These are phyloP conservation scores for Ariopsis seemanni DNA, from an alignment of 2,113 vertebrate species.

Conservation along the genomic window DNA sequence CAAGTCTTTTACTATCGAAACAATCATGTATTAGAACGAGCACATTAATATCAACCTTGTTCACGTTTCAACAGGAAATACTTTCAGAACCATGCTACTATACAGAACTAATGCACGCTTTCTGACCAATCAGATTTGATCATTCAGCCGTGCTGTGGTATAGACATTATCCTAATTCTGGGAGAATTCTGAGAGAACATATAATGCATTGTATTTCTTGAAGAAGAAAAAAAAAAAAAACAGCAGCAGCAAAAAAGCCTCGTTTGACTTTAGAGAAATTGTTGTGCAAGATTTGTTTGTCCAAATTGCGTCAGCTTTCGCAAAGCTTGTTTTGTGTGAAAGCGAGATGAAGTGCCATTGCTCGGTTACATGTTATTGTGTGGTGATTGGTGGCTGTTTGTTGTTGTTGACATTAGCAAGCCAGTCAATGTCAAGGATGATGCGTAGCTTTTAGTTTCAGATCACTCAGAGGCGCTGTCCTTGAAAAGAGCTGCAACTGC, in stretches of 20 bases:
- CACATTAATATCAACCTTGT: background rate
- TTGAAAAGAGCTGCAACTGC: conserved; percentile 34
- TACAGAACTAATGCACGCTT: background rate
- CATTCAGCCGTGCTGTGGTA: background rate
- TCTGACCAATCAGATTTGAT: background rate
- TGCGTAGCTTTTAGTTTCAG: background rate
- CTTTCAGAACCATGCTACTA: background rate
- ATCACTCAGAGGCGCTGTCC: conserved; percentile 3
- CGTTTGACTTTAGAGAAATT: background rate
- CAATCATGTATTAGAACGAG: background rate
- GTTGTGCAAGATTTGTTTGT: background rate
- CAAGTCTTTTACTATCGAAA: background rate
- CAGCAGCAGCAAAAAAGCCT: too few species aligned
- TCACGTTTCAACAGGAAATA: background rate
- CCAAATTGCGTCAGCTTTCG: conserved; percentile 22
- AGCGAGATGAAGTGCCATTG: conserved; percentile 1
- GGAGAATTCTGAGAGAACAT: background rate
- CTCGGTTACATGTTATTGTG: conserved; percentile 19
- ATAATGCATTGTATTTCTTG: background rate
- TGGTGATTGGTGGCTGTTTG: conserved; percentile 29
- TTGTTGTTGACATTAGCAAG: conserved; percentile 43
- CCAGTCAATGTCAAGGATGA: conserved; percentile 34
- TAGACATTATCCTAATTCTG: background rate
- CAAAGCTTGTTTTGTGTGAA: conserved; percentile 5
- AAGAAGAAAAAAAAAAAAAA: background rate